These are phyloP conservation scores for Drosophila nikananu DNA, from an alignment of 1,140 invertebrate species.

Conservation along the genomic window DNA sequence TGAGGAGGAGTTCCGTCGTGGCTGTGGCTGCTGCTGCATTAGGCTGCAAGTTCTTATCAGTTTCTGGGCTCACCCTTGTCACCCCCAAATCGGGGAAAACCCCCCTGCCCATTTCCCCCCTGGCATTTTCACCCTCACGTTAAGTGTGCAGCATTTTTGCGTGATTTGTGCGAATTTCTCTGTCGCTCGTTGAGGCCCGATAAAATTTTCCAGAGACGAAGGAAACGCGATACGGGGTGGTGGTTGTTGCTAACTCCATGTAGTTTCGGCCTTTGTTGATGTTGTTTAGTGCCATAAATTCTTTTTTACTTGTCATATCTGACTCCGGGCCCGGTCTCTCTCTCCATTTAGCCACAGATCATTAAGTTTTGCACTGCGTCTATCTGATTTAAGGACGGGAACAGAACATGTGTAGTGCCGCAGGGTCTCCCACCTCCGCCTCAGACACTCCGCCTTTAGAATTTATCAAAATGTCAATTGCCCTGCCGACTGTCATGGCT, in stretches of 20 bases:
- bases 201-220: constrained; percentile 47
- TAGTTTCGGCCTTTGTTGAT: constrained; percentile 55
- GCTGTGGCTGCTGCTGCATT: constrained; percentile 60
- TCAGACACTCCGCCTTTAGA: background rate
- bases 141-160: constrained; percentile 80
- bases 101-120: constrained; percentile 1
- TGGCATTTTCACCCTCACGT: constrained; percentile 65
- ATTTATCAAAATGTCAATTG: constrained; percentile 71
- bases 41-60: constrained; percentile 79
- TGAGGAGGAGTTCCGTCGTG: constrained; percentile 25
- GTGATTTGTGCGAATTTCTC: constrained; percentile 80
- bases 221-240: constrained; percentile 38
- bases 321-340: constrained; percentile 13
- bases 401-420: constrained; percentile 56
- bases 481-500: constrained; percentile 56
- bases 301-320: constrained; percentile 79
- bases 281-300: constrained; percentile 79
- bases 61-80: constrained; percentile 51
- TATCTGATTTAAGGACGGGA: constrained; percentile 74
- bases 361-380: constrained; percentile 73
- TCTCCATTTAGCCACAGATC: constrained; percentile 75
- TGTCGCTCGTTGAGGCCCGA: constrained; percentile 49
- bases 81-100: constrained; percentile 13
- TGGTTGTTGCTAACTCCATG: constrained; percentile 32
- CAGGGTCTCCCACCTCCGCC: constrained; percentile 3